Base-by-base conservation (phyloP, 2,113 vertebrate species). In the Marmota monax region DNA sequence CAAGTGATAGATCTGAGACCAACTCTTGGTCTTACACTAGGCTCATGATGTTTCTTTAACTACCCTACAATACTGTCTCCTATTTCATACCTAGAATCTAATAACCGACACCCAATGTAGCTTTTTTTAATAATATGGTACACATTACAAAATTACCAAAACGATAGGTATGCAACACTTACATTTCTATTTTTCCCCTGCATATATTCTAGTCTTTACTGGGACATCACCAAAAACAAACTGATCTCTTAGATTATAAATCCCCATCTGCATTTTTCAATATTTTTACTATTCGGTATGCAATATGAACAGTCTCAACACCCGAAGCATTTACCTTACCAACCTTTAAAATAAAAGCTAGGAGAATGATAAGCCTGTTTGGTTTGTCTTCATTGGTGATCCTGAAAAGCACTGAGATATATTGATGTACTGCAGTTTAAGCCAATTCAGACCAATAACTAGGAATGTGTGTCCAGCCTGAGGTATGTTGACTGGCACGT, bases 141-240 rank as follows among this genome's bases (percentile, higher is more conserved):
- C 0, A 48, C 5, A 13, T 42, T 78, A 18, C 73, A 77, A 88
- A 82, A 53, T 42, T 61, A 83, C 29, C 4, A 70, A 77, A 37
- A 78, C 22, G 84, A 42, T 34, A 88, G 13, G 42, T 48, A 83
- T 2, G 2, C 16, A 94, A 94, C 48, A 51, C 7, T 20, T 56
- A 32, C 29, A 58, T 45, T 39, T 45, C 39, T 18, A 53, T 22
- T 27, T 18, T 92, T n/a, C 37, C 16, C 11, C 11, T 80, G 45
- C 18, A 10, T 34, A 58, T 48, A 27, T 63, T 92, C 23, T 6
- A 34, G 32, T 56, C 27, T 45, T 85, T 32, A 32, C 13, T n/a
- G 20, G 23, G 61, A 63, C 61, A 27, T 63, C 22, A 63, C 61
- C 61, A 63, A 63, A 90, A 92, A 37, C 72, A 79, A 96, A 88